phyloP scores from a whole-genome alignment of 2,113 vertebrate species.

The Scortum barcoo region DNA sequence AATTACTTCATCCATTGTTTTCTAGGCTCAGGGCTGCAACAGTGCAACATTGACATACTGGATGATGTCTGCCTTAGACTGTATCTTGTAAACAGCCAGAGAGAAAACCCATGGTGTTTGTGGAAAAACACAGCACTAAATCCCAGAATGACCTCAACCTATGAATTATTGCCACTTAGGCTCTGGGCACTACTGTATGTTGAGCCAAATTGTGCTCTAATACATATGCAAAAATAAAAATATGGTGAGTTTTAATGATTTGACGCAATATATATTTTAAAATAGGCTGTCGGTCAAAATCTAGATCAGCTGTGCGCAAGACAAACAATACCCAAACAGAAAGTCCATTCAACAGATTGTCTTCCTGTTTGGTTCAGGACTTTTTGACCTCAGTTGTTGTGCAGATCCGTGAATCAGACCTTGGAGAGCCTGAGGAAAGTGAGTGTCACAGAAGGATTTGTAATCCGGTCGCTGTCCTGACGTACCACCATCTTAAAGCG shows the following conservation, averaged over 20 bases:
- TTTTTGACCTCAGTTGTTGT: conserved; percentile 13
- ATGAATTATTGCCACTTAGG: neutral
- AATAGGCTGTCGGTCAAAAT: neutral
- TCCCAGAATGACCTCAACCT: conserved; percentile 1
- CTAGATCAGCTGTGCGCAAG: conserved; percentile 1
- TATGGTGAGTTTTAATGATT: neutral
- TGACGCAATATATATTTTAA: neutral
- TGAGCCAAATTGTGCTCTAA: neutral
- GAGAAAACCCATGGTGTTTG: conserved; percentile 9
- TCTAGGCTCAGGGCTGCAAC: conserved; percentile 3
- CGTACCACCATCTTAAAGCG: neutral
- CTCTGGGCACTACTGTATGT: neutral
- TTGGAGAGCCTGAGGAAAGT: conserved; percentile 4
- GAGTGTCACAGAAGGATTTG: neutral
- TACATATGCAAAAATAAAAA: neutral
- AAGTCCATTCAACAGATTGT: conserved; percentile 19
- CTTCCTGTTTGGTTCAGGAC: conserved; percentile 38
- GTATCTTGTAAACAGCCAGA: conserved; percentile 49
- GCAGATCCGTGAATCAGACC: neutral
- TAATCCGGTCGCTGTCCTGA: conserved; percentile 6
- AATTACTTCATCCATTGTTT: conserved; percentile 86
- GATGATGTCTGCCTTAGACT: conserved; percentile 48
- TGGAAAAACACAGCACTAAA: conserved; percentile 18
- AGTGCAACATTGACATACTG: conserved; percentile 47
- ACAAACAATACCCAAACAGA: neutral